Percentiles rank a stretch among this genome's conserved stretches.
Evolutionary conservation across 2,797 vertebrate species (phyloP).

Genomic region (Dromococcyx pavoninus): DNA sequence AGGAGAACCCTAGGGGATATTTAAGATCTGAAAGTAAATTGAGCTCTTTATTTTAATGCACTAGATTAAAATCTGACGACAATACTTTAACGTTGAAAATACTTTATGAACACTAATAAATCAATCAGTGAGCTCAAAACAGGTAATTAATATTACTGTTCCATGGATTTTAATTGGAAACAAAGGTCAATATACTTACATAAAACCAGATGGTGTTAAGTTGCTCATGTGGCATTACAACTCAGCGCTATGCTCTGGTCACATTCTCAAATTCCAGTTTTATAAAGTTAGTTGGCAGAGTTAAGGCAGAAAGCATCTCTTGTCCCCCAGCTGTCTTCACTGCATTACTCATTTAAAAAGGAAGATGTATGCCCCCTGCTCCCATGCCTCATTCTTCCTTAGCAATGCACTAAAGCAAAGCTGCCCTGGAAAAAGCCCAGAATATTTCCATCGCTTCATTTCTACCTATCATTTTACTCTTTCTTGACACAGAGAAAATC

Average conservation of each 20-base stretch:
- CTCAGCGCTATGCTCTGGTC: neutral
- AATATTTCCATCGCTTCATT: neutral
- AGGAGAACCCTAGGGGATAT: neutral
- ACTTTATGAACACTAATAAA: neutral
- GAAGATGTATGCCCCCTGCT: neutral
- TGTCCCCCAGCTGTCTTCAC: neutral
- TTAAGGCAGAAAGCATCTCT: neutral
- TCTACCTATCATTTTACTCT: neutral
- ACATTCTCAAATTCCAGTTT: neutral
- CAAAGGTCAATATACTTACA: neutral
- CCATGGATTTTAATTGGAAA: slow-evolving; percentile 17
- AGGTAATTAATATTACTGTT: slow-evolving; percentile 16
- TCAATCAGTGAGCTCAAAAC: neutral
- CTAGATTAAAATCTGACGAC: slow-evolving; percentile 11
- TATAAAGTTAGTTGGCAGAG: neutral
- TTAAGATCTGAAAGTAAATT: neutral
- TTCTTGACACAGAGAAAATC: neutral
- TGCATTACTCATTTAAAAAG: neutral
- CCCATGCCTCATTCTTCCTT: neutral
- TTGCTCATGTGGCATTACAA: neutral
- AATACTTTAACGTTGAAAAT: neutral
- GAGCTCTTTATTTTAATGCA: neutral
- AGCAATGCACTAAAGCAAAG: neutral
- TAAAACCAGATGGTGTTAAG: neutral
- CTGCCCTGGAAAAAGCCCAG: neutral